phyloP scores from a whole-genome alignment of 2,113 vertebrate genomes.

The Triplophysa tibetana region DNA sequence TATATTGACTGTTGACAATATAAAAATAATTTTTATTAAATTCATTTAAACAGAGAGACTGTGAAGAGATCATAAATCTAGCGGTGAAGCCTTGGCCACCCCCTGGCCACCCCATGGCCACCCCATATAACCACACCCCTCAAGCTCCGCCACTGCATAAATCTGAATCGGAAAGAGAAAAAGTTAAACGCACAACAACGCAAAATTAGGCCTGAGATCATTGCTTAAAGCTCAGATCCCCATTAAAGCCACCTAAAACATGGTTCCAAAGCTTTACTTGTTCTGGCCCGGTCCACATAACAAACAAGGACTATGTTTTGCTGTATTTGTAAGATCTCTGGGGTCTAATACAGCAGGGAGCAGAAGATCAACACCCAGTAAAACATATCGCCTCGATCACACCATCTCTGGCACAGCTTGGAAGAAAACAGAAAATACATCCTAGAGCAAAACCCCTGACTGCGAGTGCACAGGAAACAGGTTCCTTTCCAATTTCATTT shows the following conservation, averaged over 20 bases:
- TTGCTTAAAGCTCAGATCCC: neutral
- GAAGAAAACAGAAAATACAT: neutral
- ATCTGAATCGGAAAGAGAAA: neutral
- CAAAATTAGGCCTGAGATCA: neutral
- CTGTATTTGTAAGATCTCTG: neutral
- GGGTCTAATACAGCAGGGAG: conserved; percentile 5
- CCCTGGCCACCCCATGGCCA: too few species aligned
- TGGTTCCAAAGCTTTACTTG: neutral
- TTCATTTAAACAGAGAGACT: too few species aligned
- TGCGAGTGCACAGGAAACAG: conserved; percentile 8
- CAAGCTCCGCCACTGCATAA: too few species aligned
- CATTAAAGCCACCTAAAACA: neutral
- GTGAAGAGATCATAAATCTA: too few species aligned
- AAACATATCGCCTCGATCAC: conserved; percentile 7
- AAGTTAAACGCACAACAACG: neutral
- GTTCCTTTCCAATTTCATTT: conserved; percentile 13
- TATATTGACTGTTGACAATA: too few species aligned
- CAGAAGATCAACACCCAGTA: conserved; percentile 11
- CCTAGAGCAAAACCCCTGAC: conserved; percentile 8
- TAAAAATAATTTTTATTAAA: too few species aligned
- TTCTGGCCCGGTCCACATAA: neutral
- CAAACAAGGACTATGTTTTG: neutral
- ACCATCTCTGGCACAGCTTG: neutral
- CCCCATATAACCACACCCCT: too few species aligned
- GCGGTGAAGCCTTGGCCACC: too few species aligned